Conservation (phyloP, 2,888 invertebrate species). For the Lacanobia wlatinum region DNA sequence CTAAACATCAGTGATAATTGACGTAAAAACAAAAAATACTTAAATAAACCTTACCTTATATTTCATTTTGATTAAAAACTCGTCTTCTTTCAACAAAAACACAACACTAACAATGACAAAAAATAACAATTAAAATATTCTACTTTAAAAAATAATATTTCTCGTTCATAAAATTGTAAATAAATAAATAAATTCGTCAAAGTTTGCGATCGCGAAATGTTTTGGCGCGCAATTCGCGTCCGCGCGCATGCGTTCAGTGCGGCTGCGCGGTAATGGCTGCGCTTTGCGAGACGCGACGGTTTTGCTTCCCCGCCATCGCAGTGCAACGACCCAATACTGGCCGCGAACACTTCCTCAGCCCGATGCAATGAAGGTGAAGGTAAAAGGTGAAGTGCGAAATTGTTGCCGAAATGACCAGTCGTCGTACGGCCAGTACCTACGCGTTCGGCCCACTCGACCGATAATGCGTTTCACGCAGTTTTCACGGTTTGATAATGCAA, state of each 20-base stretch:
- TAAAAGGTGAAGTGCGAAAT: slow-evolving; percentile 76
- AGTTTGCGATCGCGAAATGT: slow-evolving; percentile 52
- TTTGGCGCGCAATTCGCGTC: slow-evolving; percentile 76
- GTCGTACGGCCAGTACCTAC: slow-evolving; percentile 44
- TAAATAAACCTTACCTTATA: slow-evolving; percentile 78
- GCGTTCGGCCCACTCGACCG: slow-evolving; percentile 33
- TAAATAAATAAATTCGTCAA: slow-evolving; percentile 45
- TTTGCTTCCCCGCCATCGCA: slow-evolving; percentile 85
- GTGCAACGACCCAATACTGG: slow-evolving; percentile 76
- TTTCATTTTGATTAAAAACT: slow-evolving; percentile 76
- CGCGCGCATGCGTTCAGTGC: slow-evolving; percentile 85
- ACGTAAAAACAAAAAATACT: neutral
- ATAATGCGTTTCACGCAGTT: slow-evolving; percentile 66
- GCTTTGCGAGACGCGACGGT: slow-evolving; percentile 77
- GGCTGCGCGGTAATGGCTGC: slow-evolving; percentile 82
- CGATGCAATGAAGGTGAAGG: slow-evolving; percentile 81
- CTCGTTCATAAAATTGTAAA: slow-evolving; percentile 64
- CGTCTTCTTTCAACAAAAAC: slow-evolving; percentile 59
- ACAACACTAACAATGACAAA: slow-evolving; percentile 64
- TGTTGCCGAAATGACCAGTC: slow-evolving; percentile 72
- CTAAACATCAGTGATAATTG: neutral
- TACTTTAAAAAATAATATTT: slow-evolving; percentile 34
- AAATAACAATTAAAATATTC: slow-evolving; percentile 31
- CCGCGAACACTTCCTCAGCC: slow-evolving; percentile 68
- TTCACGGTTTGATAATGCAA: slow-evolving; percentile 56